Evolutionary conservation across 1,140 invertebrate species (phyloP), one percentile per base, ranked within the genome.

Genomic region (Sycobia sp.): DNA sequence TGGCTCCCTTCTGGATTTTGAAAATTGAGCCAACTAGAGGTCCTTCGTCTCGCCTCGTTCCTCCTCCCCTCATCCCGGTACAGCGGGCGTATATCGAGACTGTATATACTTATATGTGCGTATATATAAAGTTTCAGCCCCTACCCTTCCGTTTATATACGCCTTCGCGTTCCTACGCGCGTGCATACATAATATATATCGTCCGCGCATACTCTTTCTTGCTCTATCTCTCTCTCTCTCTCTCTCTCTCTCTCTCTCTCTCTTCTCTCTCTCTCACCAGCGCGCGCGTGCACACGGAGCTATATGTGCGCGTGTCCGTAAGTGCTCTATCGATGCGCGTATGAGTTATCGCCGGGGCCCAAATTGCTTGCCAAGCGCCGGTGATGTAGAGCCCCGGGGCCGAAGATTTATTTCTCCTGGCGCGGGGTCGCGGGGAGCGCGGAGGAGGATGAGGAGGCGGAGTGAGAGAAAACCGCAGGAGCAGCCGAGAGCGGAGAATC

Each of bases 271-370:
- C n/a, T n/a, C n/a, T n/a, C n/a, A 9, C 36, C 23, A 8, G 23
- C 23, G 29, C 34, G 10, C 20, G 29, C 16, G 27, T 49, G 73
- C 67, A 67, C 68, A 71, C 63, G 32, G 32, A 20, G 16, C n/a
- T n/a, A 29, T 29, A 39, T 34, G 54, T 23, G 18, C 47, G 60
- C 62, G 57, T 43, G 58, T 49, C 1, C 36, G 4, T 39, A 41
- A 25, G 9, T 18, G 20, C 46, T n/a, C 72, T 79, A 80, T 80
- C 75, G 78, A 79, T 78, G 77, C 75, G 73, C 73, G 77, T 80
- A 80, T 80, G 76, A 80, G 74, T 80, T 79, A 80, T 80, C 77
- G 76, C 63, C 73, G 63, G 72, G 73, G 72, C 76, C 77, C 74
- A 80, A 80, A 80, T 80, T 80, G 73, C 76, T 80, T 80, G 78